These are phyloP conservation scores for Odontesthes bonariensis DNA, from an alignment of 2,113 vertebrate genomes.

Conservation along the genomic window DNA sequence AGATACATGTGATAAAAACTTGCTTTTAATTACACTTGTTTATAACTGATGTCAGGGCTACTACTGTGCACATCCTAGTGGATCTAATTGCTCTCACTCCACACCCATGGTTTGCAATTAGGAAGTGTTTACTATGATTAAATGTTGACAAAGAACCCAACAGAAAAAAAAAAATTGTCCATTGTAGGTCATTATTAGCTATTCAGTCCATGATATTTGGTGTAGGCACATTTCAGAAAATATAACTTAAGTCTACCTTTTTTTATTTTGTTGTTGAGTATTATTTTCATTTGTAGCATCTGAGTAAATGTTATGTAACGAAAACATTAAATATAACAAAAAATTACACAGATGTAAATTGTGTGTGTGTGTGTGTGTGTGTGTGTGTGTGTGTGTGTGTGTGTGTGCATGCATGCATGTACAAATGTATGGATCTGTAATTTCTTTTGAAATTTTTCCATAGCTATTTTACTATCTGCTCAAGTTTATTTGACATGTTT, in stretches of 20 bases:
- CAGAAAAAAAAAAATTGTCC: too few species aligned
- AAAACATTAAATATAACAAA: not conserved
- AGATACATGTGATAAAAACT: constrained; percentile 4
- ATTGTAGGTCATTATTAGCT: not conserved
- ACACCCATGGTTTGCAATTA: constrained; percentile 20
- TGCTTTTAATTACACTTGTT: constrained; percentile 5
- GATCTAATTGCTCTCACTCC: constrained; percentile 6
- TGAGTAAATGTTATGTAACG: constrained; percentile 1
- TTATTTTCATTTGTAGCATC: too few species aligned
- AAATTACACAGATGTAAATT: too few species aligned
- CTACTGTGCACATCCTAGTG: not conserved
- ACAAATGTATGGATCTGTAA: too few species aligned
- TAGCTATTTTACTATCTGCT: not conserved
- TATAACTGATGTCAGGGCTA: constrained; percentile 5
- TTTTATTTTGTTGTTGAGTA: too few species aligned
- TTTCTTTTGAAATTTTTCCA: not conserved
- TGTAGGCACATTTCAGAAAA: not conserved
- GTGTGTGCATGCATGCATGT: too few species aligned
- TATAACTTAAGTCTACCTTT: too few species aligned
- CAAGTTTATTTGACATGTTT: not conserved
- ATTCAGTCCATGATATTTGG: not conserved
- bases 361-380: too few species aligned
- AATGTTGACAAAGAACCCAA: not conserved
- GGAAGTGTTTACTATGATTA: constrained; percentile 10
- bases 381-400: too few species aligned